phyloP scores from a whole-genome alignment of 1,140 invertebrate genomes.

The Ceratina japonica region DNA sequence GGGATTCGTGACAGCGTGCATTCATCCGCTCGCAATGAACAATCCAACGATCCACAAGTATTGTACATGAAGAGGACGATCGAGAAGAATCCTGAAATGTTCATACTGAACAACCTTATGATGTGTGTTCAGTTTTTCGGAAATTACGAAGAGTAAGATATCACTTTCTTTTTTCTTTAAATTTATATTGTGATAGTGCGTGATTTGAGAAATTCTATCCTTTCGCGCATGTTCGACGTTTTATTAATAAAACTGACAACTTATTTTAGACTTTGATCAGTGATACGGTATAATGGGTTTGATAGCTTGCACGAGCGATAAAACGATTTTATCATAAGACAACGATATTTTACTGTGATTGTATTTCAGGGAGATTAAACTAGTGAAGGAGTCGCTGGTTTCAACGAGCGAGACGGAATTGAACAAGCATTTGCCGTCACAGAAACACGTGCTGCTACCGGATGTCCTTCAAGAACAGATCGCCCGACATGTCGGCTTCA shows the following conservation, averaged over 20 bases:
- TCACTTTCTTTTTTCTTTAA: not conserved
- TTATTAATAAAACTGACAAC: not conserved
- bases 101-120: constrained; percentile 88
- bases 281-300: not conserved
- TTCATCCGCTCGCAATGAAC: constrained; percentile 57
- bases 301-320: not conserved
- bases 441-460: constrained; percentile 82
- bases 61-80: constrained; percentile 81
- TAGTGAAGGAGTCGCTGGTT: constrained; percentile 63
- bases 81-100: constrained; percentile 82
- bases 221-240: too few species aligned
- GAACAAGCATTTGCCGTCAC: constrained; percentile 79
- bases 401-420: constrained; percentile 67
- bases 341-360: not conserved
- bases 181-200: not conserved
- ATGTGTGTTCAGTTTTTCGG: constrained; percentile 88
- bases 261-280: not conserved
- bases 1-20: not conserved
- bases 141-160: constrained; percentile 86
- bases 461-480: constrained; percentile 83
- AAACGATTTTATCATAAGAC: not conserved
- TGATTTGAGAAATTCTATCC: too few species aligned
- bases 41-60: constrained; percentile 63
- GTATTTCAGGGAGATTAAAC: constrained; percentile 73
- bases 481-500: constrained; percentile 78